Evolutionary conservation across 2,797 vertebrate genomes (phyloP).

Genomic region (Sebastes oblongus): DNA sequence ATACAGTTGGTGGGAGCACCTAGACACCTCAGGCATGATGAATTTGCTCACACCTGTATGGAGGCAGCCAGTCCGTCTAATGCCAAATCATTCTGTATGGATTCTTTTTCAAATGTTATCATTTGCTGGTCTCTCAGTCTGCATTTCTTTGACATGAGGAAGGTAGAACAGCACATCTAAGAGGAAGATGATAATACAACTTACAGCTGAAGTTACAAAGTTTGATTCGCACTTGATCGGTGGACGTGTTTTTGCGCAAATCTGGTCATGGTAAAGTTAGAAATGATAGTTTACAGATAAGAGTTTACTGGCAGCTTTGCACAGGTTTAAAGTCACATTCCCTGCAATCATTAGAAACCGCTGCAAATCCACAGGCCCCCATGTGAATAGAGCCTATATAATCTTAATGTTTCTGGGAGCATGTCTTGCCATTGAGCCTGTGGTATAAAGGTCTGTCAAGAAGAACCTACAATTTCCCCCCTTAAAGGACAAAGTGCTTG

Average conservation of each 20-base stretch:
- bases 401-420: conserved; percentile 3
- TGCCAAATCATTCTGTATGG: conserved; percentile 9
- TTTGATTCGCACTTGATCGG: conserved; percentile 3
- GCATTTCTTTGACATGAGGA: conserved; percentile 31
- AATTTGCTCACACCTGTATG: conserved; percentile 1
- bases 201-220: not conserved
- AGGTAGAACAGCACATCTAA: not conserved
- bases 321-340: not conserved
- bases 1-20: not conserved
- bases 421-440: not conserved
- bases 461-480: not conserved
- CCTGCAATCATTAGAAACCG: not conserved
- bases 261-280: not conserved
- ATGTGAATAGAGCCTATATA: not conserved
- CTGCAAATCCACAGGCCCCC: not conserved
- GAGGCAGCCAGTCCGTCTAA: not conserved
- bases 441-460: not conserved
- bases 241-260: not conserved
- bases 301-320: not conserved
- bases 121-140: conserved; percentile 35
- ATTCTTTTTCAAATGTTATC: conserved; percentile 6
- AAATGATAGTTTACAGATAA: not conserved
- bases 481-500: not conserved
- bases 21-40: not conserved
- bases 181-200: not conserved